Evolutionary conservation across 1,140 invertebrate genomes (phyloP).

Genomic region (Dufourea novaeangliae): DNA sequence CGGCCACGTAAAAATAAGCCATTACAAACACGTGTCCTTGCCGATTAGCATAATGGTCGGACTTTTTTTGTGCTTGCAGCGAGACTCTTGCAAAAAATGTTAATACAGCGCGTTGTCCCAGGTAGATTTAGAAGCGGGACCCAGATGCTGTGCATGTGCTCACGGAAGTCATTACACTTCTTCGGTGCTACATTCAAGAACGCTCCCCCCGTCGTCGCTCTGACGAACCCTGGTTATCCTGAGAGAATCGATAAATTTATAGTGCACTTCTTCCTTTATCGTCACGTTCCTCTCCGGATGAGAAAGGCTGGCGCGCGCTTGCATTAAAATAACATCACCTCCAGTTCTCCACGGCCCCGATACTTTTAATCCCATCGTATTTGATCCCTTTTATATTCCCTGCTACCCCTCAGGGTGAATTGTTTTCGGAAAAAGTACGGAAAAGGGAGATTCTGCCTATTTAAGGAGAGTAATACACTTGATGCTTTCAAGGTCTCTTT

Average conservation of each 20-base stretch:
- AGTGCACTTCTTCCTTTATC: constrained; percentile 14
- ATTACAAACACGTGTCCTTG: constrained; percentile 74
- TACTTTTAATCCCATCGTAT: not conserved
- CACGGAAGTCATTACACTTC: constrained; percentile 62
- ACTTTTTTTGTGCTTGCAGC: constrained; percentile 62
- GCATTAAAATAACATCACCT: not conserved
- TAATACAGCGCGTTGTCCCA: constrained; percentile 62
- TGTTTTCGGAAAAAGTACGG: not conserved
- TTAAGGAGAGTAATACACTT: too few species aligned
- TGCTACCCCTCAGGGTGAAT: not conserved
- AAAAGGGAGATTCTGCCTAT: too few species aligned
- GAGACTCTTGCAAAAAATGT: constrained; percentile 63
- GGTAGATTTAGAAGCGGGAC: constrained; percentile 60
- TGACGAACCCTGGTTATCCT: constrained; percentile 49
- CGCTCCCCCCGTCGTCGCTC: constrained; percentile 19
- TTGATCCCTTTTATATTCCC: not conserved
- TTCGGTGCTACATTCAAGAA: constrained; percentile 31
- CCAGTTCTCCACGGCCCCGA: too few species aligned
- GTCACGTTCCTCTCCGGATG: not conserved
- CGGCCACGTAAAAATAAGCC: constrained; percentile 69
- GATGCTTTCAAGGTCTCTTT: too few species aligned
- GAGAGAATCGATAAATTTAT: constrained; percentile 56
- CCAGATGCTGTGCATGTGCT: constrained; percentile 66
- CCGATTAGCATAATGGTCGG: constrained; percentile 73
- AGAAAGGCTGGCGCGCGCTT: not conserved